Percentiles rank a stretch among this genome's conserved stretches.
phyloP scores from a whole-genome alignment of 2,888 invertebrate species.

The Lasioglossum lativentre region DNA sequence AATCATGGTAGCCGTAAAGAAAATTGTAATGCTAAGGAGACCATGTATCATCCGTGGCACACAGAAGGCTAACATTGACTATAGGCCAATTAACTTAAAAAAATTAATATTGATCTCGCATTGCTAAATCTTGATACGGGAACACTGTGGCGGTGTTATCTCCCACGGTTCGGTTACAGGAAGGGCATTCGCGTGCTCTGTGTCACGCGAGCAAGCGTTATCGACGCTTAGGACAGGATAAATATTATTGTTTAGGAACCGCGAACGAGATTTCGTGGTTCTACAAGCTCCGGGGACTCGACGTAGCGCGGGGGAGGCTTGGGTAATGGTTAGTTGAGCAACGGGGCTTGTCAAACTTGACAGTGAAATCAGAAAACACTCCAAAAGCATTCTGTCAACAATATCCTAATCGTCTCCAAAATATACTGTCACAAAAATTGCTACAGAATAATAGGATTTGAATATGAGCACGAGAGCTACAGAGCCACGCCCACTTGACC shows the following conservation, averaged over 20 bases:
- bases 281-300: background rate
- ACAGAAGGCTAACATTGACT: too few relatives aligned
- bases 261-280: background rate
- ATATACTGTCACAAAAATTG: background rate
- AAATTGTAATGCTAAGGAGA: too few relatives aligned
- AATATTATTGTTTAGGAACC: conserved; percentile 30
- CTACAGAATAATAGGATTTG: background rate
- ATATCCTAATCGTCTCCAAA: background rate
- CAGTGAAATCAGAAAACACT: background rate
- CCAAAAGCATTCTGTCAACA: background rate
- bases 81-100: too few relatives aligned
- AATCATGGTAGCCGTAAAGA: too few relatives aligned
- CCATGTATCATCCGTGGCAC: too few relatives aligned
- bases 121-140: background rate
- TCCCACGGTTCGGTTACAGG: background rate
- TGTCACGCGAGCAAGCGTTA: background rate
- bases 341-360: background rate
- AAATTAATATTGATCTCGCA: background rate
- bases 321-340: background rate
- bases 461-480: too few relatives aligned
- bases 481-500: too few relatives aligned
- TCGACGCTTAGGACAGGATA: background rate
- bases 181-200: background rate
- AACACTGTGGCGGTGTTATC: background rate
- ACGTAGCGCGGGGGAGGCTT: background rate